Conservation (phyloP, 2,797 vertebrate species). For the Molossus molossus region DNA sequence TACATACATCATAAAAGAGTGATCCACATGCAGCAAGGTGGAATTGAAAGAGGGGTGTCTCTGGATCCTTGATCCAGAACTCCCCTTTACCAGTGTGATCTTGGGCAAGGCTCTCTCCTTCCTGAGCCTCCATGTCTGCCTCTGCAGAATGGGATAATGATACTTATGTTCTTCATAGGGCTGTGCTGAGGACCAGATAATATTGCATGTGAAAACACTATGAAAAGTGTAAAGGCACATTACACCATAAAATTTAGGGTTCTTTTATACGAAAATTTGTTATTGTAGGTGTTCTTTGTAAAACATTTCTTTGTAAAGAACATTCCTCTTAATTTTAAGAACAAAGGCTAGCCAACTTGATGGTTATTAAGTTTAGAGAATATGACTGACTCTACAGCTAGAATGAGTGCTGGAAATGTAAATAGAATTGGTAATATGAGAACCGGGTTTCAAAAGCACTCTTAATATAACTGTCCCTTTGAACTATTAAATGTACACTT, state of each 20-base stretch:
- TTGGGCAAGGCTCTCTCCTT: background rate
- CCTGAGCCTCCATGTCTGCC: background rate
- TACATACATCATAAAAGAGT: background rate
- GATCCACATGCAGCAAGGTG: background rate
- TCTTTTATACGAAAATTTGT: constrained; percentile 58
- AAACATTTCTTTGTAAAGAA: constrained; percentile 54
- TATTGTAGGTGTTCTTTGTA: constrained; percentile 1
- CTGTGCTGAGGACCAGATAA: constrained; percentile 42
- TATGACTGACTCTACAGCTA: background rate
- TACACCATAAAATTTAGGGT: constrained; percentile 30
- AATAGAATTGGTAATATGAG: constrained; percentile 14
- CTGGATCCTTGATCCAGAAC: background rate
- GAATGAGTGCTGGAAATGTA: constrained; percentile 37
- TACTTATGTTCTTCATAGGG: background rate
- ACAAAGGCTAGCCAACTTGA: constrained; percentile 21
- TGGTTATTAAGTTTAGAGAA: constrained; percentile 43
- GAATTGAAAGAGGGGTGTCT: background rate
- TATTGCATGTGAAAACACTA: background rate
- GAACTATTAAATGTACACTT: constrained; percentile 36
- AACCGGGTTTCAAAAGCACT: constrained; percentile 61
- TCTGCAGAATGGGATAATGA: background rate
- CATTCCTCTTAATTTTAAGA: constrained; percentile 70
- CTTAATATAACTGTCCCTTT: constrained; percentile 27
- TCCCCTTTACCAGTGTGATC: background rate
- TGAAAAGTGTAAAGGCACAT: constrained; percentile 45